Conservation (phyloP, 2,797 vertebrate species). For the Kryptolebias ocellatus region DNA sequence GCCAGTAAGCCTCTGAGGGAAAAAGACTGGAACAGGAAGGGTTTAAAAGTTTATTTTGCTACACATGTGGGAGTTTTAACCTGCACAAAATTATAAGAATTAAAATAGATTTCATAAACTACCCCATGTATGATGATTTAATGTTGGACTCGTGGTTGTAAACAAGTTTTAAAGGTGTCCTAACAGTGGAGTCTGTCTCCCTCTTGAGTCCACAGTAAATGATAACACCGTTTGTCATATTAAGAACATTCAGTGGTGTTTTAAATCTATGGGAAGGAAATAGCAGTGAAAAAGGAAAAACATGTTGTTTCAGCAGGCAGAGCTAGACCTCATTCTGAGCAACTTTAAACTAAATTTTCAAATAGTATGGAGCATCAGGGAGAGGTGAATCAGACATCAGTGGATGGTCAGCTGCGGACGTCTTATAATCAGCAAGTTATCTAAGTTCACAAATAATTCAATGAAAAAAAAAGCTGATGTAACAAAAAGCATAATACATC, state of each 20-base stretch:
- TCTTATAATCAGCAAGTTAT: not conserved
- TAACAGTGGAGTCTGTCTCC: constrained; percentile 6
- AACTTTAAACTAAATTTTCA: too few relatives aligned
- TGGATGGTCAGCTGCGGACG: too few relatives aligned
- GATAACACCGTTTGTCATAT: not conserved
- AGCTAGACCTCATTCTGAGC: too few relatives aligned
- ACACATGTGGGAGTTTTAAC: not conserved
- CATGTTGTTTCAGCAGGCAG: too few relatives aligned
- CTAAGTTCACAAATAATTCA: too few relatives aligned
- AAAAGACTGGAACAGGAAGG: constrained; percentile 28
- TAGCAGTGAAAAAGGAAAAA: too few relatives aligned
- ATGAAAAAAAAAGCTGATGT: too few relatives aligned
- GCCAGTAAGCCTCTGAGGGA: constrained; percentile 65
- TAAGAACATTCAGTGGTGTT: too few relatives aligned
- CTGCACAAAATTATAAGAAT: constrained; percentile 2
- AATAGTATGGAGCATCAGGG: too few relatives aligned
- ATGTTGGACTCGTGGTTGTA: not conserved
- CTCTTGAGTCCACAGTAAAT: constrained; percentile 50
- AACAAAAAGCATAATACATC: too few relatives aligned
- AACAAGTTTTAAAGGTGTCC: not conserved
- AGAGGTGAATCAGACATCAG: too few relatives aligned
- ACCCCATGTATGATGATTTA: constrained; percentile 5
- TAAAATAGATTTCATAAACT: not conserved
- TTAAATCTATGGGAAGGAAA: too few relatives aligned
- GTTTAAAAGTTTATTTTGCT: constrained; percentile 23